Conservation (phyloP, 1,140 invertebrate species). For the Neodiprion virginianus region DNA sequence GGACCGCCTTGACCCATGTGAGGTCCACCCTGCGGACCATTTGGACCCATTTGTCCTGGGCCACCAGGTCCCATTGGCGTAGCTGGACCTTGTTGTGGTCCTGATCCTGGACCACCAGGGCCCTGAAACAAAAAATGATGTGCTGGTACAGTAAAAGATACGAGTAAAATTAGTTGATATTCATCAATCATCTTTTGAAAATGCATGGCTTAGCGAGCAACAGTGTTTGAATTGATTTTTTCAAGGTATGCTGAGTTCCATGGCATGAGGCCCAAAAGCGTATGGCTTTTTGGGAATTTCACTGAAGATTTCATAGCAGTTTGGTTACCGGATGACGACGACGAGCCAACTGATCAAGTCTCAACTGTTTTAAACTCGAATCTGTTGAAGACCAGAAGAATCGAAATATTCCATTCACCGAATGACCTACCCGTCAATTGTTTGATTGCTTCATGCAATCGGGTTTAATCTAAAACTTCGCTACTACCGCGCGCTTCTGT, state of each 20-base stretch:
- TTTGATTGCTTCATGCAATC: conserved; percentile 11
- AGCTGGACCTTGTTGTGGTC: conserved; percentile 36
- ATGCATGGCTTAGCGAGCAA: no score
- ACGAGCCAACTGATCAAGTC: background rate
- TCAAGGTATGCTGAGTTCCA: background rate
- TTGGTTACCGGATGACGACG: background rate
- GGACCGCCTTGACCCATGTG: conserved; percentile 14
- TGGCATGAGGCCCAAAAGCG: background rate
- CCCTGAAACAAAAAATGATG: conserved; percentile 33
- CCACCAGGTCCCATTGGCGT: conserved; percentile 32
- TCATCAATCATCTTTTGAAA: no score
- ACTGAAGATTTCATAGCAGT: background rate
- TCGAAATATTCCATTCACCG: conserved; percentile 11
- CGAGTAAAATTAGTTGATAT: background rate
- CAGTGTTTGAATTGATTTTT: background rate
- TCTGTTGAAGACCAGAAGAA: conserved; percentile 1
- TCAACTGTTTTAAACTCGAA: conserved; percentile 3
- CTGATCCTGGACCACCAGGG: conserved; percentile 41
- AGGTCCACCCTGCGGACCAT: conserved; percentile 26
- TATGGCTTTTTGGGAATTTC: background rate
- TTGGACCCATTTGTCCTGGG: conserved; percentile 30
- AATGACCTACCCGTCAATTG: conserved; percentile 7
- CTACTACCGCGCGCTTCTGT: background rate
- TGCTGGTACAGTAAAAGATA: background rate
- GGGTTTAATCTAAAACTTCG: background rate